Evolutionary conservation across 2,797 vertebrate species (phyloP).

Genomic region (Alectoris magna): DNA sequence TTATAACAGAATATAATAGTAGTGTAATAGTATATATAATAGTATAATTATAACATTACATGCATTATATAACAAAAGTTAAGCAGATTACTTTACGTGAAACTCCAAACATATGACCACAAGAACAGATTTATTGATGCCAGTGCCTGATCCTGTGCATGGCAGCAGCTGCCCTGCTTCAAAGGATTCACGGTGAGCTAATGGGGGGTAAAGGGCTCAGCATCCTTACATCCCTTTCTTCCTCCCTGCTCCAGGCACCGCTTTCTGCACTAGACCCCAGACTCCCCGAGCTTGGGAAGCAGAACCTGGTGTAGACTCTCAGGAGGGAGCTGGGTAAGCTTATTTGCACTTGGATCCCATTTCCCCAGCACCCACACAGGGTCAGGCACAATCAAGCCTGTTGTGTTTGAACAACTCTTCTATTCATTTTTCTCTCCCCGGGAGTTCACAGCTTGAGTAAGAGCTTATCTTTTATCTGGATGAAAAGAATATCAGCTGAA

Average conservation of each 20-base stretch:
- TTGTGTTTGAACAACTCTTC: conserved; percentile 1
- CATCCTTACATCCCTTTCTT: background rate
- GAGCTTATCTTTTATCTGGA: conserved; percentile 30
- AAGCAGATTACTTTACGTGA: background rate
- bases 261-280: background rate
- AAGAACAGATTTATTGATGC: background rate
- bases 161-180: background rate
- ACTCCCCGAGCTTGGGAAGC: background rate
- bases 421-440: background rate
- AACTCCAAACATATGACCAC: background rate
- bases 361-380: background rate
- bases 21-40: too few relatives aligned
- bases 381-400: background rate
- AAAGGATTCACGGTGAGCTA: background rate
- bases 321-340: background rate
- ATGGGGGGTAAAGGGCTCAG: fast-evolving
- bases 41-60: too few relatives aligned
- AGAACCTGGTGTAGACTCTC: background rate
- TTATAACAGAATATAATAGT: too few relatives aligned
- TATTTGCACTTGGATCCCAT: background rate
- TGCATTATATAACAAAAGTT: background rate
- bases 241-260: background rate
- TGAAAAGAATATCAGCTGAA: conserved; percentile 31
- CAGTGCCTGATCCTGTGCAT: background rate
- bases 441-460: conserved; percentile 28